These are phyloP conservation scores for Eupithecia insigniata DNA, from an alignment of 2,888 invertebrate species.

Conservation along the genomic window DNA sequence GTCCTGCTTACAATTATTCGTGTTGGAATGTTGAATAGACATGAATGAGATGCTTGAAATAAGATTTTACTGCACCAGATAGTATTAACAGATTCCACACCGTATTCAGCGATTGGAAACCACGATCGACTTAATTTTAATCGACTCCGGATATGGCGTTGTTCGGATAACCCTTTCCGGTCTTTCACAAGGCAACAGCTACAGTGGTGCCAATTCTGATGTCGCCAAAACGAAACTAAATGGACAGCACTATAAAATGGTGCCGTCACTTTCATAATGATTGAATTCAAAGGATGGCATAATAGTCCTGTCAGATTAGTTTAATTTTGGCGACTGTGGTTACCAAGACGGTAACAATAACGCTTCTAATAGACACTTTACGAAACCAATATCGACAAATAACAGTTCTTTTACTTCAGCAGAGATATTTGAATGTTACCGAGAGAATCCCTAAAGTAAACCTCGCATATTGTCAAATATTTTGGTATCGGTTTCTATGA, in stretches of 20 bases:
- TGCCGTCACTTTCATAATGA: too few relatives aligned
- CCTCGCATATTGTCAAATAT: neutral
- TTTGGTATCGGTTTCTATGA: neutral
- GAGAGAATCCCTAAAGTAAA: neutral
- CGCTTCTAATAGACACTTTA: too few relatives aligned
- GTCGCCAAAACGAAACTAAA: neutral
- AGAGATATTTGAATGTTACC: neutral
- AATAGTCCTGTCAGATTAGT: too few relatives aligned
- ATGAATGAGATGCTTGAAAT: conserved; percentile 17
- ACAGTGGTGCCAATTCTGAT: neutral
- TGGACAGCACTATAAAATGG: neutral
- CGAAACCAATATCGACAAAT: neutral
- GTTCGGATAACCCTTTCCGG: neutral
- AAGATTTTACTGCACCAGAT: conserved; percentile 26
- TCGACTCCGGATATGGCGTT: neutral
- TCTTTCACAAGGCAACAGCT: neutral
- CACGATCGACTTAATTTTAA: neutral
- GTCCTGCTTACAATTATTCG: conserved; percentile 23
- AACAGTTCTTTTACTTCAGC: neutral
- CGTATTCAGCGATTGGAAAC: conserved; percentile 3
- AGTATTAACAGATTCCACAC: neutral
- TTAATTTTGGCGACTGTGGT: too few relatives aligned
- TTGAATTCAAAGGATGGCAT: too few relatives aligned
- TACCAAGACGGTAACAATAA: too few relatives aligned
- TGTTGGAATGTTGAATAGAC: conserved; percentile 29